Conservation (phyloP, 2,113 vertebrate genomes). For the Zingel zingel region DNA sequence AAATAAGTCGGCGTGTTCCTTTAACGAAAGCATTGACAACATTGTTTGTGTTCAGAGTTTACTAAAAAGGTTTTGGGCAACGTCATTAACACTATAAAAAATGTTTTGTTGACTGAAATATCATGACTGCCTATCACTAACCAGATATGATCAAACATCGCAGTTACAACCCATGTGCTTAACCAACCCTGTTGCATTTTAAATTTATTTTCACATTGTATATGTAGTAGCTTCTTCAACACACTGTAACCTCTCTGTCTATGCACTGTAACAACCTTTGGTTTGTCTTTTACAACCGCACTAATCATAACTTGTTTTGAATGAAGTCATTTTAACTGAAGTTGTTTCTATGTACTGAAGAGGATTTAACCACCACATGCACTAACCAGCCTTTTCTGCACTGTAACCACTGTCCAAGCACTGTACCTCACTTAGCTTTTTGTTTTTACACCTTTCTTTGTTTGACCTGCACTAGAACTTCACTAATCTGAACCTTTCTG, state of each 20-base stretch:
- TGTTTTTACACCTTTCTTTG: neutral
- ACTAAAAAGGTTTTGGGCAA: too few relatives aligned
- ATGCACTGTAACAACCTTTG: constrained; percentile 3
- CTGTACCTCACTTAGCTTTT: constrained; percentile 21
- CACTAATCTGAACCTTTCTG: constrained; percentile 48
- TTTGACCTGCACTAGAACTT: constrained; percentile 9
- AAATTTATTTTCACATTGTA: neutral
- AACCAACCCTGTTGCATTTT: neutral
- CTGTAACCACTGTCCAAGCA: constrained; percentile 29
- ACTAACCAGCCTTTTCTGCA: constrained; percentile 10
- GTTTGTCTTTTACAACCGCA: constrained; percentile 21
- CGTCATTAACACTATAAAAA: neutral
- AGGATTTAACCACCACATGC: neutral
- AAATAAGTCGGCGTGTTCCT: too few relatives aligned
- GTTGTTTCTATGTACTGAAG: neutral
- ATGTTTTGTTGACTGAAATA: neutral
- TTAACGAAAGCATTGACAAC: too few relatives aligned
- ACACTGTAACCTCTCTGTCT: constrained; percentile 12
- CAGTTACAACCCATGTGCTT: neutral
- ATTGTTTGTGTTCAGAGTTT: too few relatives aligned
- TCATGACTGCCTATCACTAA: neutral
- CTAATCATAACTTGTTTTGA: neutral
- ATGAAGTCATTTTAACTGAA: neutral
- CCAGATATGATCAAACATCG: neutral
- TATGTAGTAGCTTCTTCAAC: neutral